Conservation (phyloP, 1,140 invertebrate species). For the Fopius arisanus region DNA sequence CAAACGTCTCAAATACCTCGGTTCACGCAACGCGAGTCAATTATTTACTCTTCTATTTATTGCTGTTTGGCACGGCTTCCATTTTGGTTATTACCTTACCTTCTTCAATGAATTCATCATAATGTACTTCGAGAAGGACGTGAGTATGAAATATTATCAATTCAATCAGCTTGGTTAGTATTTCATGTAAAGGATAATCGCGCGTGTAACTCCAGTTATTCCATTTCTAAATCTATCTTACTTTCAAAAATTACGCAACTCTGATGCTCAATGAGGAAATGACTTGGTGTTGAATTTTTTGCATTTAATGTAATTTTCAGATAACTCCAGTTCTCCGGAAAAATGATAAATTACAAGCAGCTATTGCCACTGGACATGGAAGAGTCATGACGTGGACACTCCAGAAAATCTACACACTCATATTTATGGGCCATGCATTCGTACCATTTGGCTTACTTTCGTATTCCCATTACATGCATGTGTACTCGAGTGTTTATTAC, state of each 20-base stretch:
- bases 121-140: constrained; percentile 87
- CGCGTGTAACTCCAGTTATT: too few relatives aligned
- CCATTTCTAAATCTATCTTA: neutral
- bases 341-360: constrained; percentile 35
- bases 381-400: constrained; percentile 65
- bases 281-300: neutral
- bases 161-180: too few relatives aligned
- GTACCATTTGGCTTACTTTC: constrained; percentile 81
- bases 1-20: constrained; percentile 89
- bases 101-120: constrained; percentile 93
- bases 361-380: constrained; percentile 30
- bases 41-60: constrained; percentile 82
- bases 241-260: neutral
- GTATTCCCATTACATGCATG: constrained; percentile 70
- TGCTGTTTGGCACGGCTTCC: constrained; percentile 92
- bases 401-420: constrained; percentile 78
- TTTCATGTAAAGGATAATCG: too few relatives aligned
- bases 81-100: constrained; percentile 89
- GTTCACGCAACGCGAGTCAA: constrained; percentile 86
- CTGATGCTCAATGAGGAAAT: neutral
- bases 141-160: constrained; percentile 63
- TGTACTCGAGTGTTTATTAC: constrained; percentile 71
- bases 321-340: constrained; percentile 48
- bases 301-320: constrained; percentile 41
- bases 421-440: constrained; percentile 88